Conservation (phyloP, 2,797 vertebrate genomes). For the Corythornis leucogaster region DNA sequence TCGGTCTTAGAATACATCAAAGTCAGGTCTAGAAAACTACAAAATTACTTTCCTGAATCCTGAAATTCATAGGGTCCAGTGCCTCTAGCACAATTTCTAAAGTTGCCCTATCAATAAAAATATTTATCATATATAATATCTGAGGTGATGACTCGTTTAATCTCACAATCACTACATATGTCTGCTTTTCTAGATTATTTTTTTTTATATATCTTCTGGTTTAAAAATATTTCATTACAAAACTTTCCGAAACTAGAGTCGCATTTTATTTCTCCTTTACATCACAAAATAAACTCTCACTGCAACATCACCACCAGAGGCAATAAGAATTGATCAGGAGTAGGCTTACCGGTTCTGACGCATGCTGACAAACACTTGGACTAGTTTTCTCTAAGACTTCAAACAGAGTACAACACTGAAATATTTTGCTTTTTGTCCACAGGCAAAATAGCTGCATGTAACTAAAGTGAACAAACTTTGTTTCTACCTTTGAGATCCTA, state of each 20-base stretch:
- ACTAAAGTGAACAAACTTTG: neutral
- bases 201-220: neutral
- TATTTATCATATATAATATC: neutral
- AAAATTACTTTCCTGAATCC: neutral
- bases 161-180: neutral
- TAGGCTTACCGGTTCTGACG: neutral
- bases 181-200: neutral
- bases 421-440: neutral
- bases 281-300: neutral
- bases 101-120: neutral
- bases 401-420: neutral
- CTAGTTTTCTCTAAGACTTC: neutral
- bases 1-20: neutral
- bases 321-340: neutral
- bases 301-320: neutral
- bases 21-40: neutral
- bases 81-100: neutral
- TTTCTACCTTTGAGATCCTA: neutral
- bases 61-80: neutral
- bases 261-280: neutral
- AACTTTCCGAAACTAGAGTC: neutral
- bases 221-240: neutral
- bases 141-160: neutral
- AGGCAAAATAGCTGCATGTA: neutral
- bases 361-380: neutral